Evolutionary conservation across 2,113 vertebrate genomes (phyloP).

Genomic region (Aegithalos caudatus): DNA sequence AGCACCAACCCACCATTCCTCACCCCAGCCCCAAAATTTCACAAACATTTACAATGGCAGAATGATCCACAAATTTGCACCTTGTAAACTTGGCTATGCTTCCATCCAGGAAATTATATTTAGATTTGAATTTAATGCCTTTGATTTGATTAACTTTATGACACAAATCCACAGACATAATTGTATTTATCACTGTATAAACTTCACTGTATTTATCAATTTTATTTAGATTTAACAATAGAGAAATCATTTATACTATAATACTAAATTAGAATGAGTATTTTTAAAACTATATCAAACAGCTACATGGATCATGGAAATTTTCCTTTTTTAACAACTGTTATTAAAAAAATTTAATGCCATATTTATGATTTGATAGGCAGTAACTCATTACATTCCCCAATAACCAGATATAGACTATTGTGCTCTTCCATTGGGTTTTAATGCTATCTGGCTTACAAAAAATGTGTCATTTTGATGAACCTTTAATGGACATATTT

Average conservation of each 20-base stretch:
- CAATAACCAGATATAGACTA: neutral
- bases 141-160: neutral
- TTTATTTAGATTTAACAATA: neutral
- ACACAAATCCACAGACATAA: neutral
- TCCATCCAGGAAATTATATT: neutral
- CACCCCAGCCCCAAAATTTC: neutral
- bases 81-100: neutral
- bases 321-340: neutral
- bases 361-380: neutral
- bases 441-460: neutral
- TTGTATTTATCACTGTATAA: neutral
- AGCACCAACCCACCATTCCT: neutral
- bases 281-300: neutral
- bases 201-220: neutral
- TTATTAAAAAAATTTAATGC: neutral
- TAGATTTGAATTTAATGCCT: neutral
- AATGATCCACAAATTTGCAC: neutral
- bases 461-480: neutral
- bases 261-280: neutral
- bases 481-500: neutral
- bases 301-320: neutral
- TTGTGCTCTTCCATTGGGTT: neutral
- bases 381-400: neutral
- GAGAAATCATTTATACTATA: neutral
- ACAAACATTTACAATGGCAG: neutral